phyloP scores from a whole-genome alignment of 2,888 invertebrate species.

The Erynnis tages region DNA sequence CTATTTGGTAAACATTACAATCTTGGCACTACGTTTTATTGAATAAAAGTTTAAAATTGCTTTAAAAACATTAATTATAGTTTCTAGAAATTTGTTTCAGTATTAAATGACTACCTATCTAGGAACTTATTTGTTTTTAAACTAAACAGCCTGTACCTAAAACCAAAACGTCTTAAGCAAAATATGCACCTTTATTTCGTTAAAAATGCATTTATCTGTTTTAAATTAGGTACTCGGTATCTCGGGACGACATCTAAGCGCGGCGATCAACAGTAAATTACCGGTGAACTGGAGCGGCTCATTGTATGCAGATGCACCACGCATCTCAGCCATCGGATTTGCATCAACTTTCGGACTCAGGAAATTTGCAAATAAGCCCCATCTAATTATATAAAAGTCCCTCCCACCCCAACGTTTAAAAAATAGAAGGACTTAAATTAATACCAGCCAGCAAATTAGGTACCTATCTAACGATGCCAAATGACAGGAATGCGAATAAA shows the following conservation, averaged over 20 bases:
- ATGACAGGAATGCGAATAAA: conserved; percentile 4
- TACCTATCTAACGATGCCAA: neutral
- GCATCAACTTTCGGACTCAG: conserved; percentile 66
- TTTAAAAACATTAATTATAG: too few relatives aligned
- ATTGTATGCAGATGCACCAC: conserved; percentile 74
- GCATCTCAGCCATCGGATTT: conserved; percentile 57
- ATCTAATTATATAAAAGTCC: conserved; percentile 42
- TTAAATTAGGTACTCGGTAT: conserved; percentile 71
- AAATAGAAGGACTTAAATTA: neutral
- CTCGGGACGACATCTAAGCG: conserved; percentile 71
- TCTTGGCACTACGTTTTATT: too few relatives aligned
- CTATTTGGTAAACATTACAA: too few relatives aligned
- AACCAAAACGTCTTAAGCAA: too few relatives aligned
- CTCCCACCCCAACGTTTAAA: neutral
- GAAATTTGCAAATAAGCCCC: conserved; percentile 61
- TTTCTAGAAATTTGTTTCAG: too few relatives aligned
- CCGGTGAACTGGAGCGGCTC: conserved; percentile 64
- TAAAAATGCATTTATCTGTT: conserved; percentile 39
- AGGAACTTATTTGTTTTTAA: too few relatives aligned
- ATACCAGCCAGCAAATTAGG: neutral
- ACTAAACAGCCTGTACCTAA: too few relatives aligned
- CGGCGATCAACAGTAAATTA: conserved; percentile 68
- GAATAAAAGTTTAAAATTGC: too few relatives aligned
- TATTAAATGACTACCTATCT: too few relatives aligned
- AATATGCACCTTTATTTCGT: conserved; percentile 24